Evolutionary conservation across 2,113 vertebrate species (phyloP).

Genomic region (Limnothrissa miodon): DNA sequence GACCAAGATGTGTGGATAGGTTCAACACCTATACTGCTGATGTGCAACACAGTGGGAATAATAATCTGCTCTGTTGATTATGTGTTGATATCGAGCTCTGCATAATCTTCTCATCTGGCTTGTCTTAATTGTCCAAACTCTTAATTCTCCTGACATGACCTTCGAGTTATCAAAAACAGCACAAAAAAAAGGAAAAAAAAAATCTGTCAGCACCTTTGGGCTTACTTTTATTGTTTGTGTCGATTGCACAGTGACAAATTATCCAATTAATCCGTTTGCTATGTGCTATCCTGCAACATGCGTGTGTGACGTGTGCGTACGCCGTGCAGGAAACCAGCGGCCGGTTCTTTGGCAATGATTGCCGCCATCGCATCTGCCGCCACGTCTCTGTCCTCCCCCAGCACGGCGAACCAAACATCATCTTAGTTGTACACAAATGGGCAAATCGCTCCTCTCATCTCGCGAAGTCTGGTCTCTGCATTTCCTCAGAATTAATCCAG

Average conservation of each 20-base stretch:
- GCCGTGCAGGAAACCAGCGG: constrained; percentile 26
- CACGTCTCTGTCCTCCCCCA: neutral
- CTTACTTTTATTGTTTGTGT: constrained; percentile 49
- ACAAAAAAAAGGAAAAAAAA: neutral
- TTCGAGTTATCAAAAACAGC: neutral
- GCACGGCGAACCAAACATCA: constrained; percentile 22
- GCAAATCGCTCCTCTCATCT: constrained; percentile 33
- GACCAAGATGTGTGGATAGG: neutral
- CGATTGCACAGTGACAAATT: constrained; percentile 54
- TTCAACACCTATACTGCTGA: neutral
- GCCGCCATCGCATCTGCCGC: constrained; percentile 36
- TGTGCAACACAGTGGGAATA: neutral
- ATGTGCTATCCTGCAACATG: neutral
- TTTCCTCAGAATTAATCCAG: constrained; percentile 27
- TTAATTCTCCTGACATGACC: neutral
- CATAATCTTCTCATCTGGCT: neutral
- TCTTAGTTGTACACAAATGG: constrained; percentile 34
- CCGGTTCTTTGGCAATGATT: constrained; percentile 32
- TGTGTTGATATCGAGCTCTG: neutral
- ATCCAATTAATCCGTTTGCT: neutral
- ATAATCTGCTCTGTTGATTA: neutral
- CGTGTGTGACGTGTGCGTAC: neutral
- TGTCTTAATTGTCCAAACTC: neutral
- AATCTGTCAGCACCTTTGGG: constrained; percentile 44
- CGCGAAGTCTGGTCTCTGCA: constrained; percentile 26